These are phyloP conservation scores for Nannobrachium achirus DNA, from an alignment of 2,113 vertebrate genomes.

Conservation along the genomic window DNA sequence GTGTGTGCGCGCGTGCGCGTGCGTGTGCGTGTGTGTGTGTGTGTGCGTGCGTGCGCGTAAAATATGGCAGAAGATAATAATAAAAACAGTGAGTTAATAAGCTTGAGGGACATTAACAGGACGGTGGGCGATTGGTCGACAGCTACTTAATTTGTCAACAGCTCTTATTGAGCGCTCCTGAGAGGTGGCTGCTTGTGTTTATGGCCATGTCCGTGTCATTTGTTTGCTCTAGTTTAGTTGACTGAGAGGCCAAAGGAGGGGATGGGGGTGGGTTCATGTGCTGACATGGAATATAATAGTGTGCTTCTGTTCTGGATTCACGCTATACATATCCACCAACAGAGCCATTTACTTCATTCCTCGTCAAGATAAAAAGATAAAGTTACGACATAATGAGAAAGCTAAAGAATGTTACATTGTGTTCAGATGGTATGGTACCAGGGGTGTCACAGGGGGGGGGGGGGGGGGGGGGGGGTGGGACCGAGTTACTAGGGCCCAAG, in stretches of 20 bases:
- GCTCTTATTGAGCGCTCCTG: conserved; percentile 67
- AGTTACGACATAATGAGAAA: no score
- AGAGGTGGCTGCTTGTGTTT: conserved; percentile 64
- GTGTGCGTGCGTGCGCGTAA: conserved; percentile 9
- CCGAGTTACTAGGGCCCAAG: no score
- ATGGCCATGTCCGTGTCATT: conserved; percentile 58
- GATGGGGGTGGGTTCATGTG: no score
- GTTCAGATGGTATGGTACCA: no score
- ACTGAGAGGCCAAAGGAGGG: not conserved
- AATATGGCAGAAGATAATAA: conserved; percentile 53
- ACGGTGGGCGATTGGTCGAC: conserved; percentile 62
- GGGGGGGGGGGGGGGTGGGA: no score
- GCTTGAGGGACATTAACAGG: conserved; percentile 69
- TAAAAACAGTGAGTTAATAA: conserved; percentile 78
- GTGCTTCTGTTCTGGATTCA: no score
- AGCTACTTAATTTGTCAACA: conserved; percentile 71
- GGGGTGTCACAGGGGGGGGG: no score
- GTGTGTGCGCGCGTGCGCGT: conserved; percentile 42
- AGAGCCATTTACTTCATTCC: no score
- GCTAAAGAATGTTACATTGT: no score
- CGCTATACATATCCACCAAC: no score
- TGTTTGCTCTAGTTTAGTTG: conserved; percentile 53
- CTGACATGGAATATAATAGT: no score
- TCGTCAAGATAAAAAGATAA: no score
- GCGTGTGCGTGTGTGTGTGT: conserved; percentile 28